These are phyloP conservation scores for Heliconius hewitsoni DNA, from an alignment of 1,140 invertebrate genomes.

Conservation along the genomic window DNA sequence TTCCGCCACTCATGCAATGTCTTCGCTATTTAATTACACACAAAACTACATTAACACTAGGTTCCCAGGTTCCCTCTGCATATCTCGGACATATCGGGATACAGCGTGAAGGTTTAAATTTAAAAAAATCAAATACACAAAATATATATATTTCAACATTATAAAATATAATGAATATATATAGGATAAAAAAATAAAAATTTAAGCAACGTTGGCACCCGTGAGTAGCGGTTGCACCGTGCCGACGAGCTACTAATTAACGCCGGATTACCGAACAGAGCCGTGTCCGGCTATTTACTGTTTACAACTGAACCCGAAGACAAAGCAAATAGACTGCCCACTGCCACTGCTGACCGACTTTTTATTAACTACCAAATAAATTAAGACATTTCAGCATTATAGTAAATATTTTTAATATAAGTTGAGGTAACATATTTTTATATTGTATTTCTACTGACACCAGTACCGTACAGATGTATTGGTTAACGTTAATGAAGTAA, in stretches of 20 bases:
- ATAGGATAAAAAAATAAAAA: not conserved
- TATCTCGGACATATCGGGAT: no score
- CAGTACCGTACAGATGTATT: not conserved
- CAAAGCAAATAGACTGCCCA: slow-evolving; percentile 65
- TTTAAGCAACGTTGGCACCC: slow-evolving; percentile 7
- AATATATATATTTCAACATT: no score
- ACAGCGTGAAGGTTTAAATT: no score
- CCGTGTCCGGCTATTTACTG: slow-evolving; percentile 69
- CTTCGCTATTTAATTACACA: no score
- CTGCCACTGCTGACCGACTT: slow-evolving; percentile 36
- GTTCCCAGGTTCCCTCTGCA: no score
- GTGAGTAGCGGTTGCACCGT: slow-evolving; percentile 47
- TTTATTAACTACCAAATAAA: slow-evolving; percentile 39
- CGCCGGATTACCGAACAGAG: slow-evolving; percentile 71
- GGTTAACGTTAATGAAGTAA: no score
- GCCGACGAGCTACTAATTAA: slow-evolving; percentile 74
- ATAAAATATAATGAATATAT: no score
- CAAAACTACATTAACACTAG: no score
- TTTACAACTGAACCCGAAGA: slow-evolving; percentile 71
- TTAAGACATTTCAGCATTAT: slow-evolving; percentile 4
- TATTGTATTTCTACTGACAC: no score
- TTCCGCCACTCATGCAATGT: no score
- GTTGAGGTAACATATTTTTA: not conserved
- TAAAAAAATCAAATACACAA: no score
- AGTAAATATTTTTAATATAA: not conserved